phyloP scores from a whole-genome alignment of 2,113 vertebrate genomes.

The Pandion haliaetus region DNA sequence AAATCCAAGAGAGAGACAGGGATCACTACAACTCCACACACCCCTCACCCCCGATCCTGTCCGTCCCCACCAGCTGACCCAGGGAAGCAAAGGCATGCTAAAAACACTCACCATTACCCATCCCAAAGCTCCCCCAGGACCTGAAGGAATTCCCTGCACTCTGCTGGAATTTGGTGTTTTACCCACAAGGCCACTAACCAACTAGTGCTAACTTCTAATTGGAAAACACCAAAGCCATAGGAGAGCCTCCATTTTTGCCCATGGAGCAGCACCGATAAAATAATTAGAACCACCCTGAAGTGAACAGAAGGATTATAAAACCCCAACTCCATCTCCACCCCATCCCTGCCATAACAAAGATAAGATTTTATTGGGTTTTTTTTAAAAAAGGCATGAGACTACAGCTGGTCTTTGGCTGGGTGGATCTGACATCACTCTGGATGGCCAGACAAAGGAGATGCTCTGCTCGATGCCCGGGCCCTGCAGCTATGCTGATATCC shows the following conservation, averaged over 20 bases:
- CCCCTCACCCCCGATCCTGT: background rate
- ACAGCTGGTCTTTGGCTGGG: background rate
- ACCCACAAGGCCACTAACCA: background rate
- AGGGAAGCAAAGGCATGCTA: background rate
- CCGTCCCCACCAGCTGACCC: background rate
- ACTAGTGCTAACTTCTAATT: slow-evolving; percentile 7
- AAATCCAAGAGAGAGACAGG: background rate
- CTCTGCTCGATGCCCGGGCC: accelerated
- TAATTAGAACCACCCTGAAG: background rate
- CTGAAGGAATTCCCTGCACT: background rate
- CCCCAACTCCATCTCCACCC: background rate
- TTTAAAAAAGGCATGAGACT: background rate
- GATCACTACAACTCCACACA: accelerated
- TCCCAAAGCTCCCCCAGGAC: background rate
- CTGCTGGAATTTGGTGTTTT: background rate
- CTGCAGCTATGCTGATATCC: background rate
- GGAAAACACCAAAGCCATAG: background rate
- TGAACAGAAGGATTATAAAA: background rate
- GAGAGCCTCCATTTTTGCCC: background rate
- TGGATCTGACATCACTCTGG: background rate
- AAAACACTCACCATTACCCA: background rate
- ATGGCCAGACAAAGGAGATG: background rate
- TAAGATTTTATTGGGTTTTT: background rate
- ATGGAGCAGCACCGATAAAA: background rate
- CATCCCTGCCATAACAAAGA: background rate